Conservation (phyloP, 2,113 vertebrate species). For the Morone saxatilis region DNA sequence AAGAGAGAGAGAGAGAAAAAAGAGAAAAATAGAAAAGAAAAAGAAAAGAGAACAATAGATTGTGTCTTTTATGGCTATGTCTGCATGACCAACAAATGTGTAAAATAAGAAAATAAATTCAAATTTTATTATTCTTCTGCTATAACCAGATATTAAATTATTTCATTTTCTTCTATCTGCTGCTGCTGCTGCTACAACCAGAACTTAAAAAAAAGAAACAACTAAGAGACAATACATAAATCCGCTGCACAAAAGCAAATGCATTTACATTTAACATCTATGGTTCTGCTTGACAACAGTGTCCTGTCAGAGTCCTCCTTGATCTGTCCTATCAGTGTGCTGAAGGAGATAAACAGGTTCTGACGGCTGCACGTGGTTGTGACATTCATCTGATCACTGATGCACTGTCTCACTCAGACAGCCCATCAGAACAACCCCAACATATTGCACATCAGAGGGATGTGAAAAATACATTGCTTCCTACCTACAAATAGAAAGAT, state of each 20-base stretch:
- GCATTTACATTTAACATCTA: constrained; percentile 22
- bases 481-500: constrained; percentile 61
- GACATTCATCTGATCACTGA: constrained; percentile 57
- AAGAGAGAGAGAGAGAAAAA: not conserved
- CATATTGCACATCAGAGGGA: constrained; percentile 38
- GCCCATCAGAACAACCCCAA: constrained; percentile 50
- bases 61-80: constrained; percentile 2
- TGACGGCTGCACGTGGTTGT: constrained; percentile 51
- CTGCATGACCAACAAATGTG: not conserved
- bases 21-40: not conserved
- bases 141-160: constrained; percentile 19
- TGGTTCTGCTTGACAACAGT: not conserved
- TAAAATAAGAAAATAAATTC: constrained; percentile 22
- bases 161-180: constrained; percentile 13
- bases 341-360: constrained; percentile 47
- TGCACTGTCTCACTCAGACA: constrained; percentile 46
- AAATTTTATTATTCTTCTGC: constrained; percentile 12
- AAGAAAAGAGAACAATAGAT: not conserved
- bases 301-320: constrained; percentile 14
- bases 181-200: not conserved
- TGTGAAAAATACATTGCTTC: constrained; percentile 69
- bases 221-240: constrained; percentile 8
- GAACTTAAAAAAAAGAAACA: constrained; percentile 1
- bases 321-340: constrained; percentile 30
- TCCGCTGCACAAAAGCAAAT: constrained; percentile 15